Percentiles rank a stretch among this genome's conserved stretches.
Evolutionary conservation across 1,140 invertebrate genomes (phyloP).

Genomic region (Pseudobourletiella spinata): DNA sequence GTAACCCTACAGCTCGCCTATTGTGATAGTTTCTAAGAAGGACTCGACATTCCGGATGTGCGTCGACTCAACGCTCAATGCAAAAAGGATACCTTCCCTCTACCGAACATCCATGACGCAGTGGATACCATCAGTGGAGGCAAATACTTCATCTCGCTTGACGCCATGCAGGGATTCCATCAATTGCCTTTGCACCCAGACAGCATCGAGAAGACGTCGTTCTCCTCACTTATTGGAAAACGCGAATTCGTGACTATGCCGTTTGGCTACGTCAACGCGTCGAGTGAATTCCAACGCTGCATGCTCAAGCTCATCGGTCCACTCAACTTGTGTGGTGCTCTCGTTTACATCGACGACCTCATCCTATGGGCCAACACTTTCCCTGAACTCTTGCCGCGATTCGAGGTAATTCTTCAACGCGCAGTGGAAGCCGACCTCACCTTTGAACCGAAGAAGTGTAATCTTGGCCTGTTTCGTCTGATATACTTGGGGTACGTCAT

Average conservation of each 20-base stretch:
- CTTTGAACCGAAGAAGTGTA: constrained; percentile 29
- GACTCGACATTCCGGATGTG: not conserved
- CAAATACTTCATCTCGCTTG: not conserved
- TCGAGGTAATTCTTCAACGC: constrained; percentile 13
- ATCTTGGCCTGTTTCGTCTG: constrained; percentile 24
- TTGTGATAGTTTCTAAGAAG: not conserved
- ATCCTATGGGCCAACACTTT: constrained; percentile 40
- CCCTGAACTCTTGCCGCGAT: constrained; percentile 37
- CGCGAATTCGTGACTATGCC: not conserved
- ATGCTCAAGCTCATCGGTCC: not conserved
- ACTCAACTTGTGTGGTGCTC: constrained; percentile 1
- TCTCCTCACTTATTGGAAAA: not conserved
- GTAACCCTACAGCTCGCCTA: not conserved
- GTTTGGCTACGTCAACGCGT: not conserved
- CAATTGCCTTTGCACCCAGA: not conserved
- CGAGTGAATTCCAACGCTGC: not conserved
- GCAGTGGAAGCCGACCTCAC: constrained; percentile 33
- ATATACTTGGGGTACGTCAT: constrained; percentile 35
- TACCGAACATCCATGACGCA: not conserved
- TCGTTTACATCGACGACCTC: constrained; percentile 49
- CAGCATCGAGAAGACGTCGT: not conserved
- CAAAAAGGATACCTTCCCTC: not conserved
- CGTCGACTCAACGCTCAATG: not conserved
- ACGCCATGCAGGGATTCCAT: not conserved
- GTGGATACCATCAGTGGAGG: not conserved